Evolutionary conservation across 2,113 vertebrate genomes (phyloP).

Genomic region (Carassius gibelio): DNA sequence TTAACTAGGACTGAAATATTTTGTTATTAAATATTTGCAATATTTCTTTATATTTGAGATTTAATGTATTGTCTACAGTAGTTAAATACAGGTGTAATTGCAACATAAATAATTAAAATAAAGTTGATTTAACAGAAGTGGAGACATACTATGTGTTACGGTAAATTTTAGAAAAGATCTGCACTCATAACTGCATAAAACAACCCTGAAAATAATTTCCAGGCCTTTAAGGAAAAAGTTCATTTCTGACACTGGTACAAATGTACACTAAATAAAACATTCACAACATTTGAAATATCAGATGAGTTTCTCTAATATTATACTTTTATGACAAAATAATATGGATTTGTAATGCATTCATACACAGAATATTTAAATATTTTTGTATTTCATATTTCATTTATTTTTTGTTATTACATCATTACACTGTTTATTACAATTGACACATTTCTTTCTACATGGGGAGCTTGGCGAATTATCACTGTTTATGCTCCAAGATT

Average conservation of each 20-base stretch:
- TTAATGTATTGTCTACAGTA: neutral
- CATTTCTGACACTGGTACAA: neutral
- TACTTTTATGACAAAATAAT: neutral
- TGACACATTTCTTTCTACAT: neutral
- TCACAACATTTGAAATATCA: neutral
- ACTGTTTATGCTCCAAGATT: neutral
- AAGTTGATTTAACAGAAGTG: neutral
- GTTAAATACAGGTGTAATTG: neutral
- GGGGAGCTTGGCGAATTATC: neutral
- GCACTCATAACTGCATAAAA: neutral
- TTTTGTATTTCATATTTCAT: neutral
- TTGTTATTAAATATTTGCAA: neutral
- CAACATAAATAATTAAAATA: neutral
- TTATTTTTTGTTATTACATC: neutral
- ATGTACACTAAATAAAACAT: neutral
- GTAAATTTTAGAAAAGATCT: neutral
- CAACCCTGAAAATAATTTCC: neutral
- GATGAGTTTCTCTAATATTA: neutral
- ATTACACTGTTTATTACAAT: neutral
- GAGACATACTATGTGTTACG: neutral
- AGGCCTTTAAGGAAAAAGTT: neutral
- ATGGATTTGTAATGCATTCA: slow-evolving; percentile 7
- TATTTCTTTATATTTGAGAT: neutral
- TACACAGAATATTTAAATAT: neutral
- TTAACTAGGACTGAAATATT: neutral